Percentiles rank a stretch among this genome's conserved stretches.
phyloP scores from a whole-genome alignment of 2,113 vertebrate genomes.

The Mohoua ochrocephala region DNA sequence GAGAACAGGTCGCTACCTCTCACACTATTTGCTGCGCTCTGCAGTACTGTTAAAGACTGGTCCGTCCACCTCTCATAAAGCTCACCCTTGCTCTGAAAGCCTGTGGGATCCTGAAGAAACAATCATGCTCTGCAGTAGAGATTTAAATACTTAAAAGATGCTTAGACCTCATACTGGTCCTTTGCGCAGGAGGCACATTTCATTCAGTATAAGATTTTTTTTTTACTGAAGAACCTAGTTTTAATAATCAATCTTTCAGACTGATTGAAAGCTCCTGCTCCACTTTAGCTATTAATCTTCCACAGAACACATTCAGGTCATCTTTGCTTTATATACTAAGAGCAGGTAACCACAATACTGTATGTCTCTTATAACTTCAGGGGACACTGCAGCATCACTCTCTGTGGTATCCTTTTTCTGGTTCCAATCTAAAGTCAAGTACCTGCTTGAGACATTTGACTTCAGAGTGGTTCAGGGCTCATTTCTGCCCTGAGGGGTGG shows the following conservation, averaged over 20 bases:
- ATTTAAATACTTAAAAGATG: background rate
- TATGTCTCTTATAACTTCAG: background rate
- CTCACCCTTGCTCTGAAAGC: background rate
- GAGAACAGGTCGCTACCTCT: background rate
- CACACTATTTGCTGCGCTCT: background rate
- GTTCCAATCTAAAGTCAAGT: background rate
- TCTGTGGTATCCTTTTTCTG: background rate
- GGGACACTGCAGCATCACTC: background rate
- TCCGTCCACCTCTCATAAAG: background rate
- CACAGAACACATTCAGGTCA: background rate
- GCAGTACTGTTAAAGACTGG: background rate
- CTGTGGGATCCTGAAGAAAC: background rate
- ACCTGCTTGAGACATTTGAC: background rate
- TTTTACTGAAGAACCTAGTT: background rate
- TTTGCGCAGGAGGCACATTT: background rate
- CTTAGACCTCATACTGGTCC: background rate
- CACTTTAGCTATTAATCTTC: background rate
- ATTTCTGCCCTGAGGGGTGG: background rate
- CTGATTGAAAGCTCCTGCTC: background rate
- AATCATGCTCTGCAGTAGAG: background rate
- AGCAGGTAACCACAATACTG: background rate
- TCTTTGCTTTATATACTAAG: background rate
- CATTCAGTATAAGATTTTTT: background rate
- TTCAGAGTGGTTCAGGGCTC: background rate
- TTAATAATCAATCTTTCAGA: background rate